Conservation (phyloP, 2,797 vertebrate species). For the Platyrinchus mystaceus region DNA sequence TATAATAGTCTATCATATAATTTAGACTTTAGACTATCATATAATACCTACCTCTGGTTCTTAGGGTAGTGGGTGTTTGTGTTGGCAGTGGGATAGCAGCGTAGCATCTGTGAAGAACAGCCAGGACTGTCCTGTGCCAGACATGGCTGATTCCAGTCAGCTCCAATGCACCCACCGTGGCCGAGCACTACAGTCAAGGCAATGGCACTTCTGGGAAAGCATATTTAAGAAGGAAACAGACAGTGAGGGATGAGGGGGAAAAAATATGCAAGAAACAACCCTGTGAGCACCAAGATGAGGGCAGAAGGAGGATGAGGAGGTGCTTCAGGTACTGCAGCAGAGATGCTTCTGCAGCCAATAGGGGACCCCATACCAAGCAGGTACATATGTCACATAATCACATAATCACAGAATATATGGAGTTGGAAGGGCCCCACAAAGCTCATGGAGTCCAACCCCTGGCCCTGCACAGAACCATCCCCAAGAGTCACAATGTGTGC, state of each 20-base stretch:
- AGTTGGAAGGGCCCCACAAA: not conserved
- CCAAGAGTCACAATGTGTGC: not conserved
- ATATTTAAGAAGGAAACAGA: not conserved
- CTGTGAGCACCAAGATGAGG: not conserved
- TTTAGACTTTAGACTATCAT: too few species aligned
- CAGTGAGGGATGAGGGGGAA: not conserved
- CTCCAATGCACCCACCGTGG: fast-evolving
- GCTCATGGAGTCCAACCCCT: not conserved
- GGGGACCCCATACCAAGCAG: not conserved
- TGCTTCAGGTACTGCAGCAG: not conserved
- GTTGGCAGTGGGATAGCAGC: fast-evolving
- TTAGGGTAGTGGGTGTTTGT: not conserved
- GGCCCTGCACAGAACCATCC: not conserved
- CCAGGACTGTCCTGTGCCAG: not conserved
- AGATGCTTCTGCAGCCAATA: not conserved
- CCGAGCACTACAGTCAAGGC: not conserved
- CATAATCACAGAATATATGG: not conserved
- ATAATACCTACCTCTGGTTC: not conserved
- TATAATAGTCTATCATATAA: too few species aligned
- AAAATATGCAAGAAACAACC: not conserved
- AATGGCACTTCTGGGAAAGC: not conserved
- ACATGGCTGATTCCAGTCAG: fast-evolving
- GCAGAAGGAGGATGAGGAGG: not conserved
- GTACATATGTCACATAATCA: not conserved
- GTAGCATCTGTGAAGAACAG: not conserved